Percentiles rank a stretch among this genome's conserved stretches.
phyloP scores from a whole-genome alignment of 2,113 vertebrate species.

The Stigmatopora argus region DNA sequence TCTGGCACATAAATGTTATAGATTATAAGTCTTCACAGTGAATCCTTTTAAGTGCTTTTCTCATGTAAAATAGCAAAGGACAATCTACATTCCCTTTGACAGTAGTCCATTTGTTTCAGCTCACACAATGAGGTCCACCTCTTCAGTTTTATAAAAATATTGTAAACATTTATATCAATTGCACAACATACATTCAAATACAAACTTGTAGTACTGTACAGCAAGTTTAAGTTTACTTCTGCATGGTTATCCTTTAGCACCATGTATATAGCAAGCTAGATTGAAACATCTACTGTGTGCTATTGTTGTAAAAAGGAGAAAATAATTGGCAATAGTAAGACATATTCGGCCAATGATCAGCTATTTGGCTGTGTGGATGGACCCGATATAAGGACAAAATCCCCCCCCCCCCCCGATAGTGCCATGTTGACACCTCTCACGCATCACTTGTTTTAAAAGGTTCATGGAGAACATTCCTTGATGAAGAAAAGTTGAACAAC shows the following conservation, averaged over 20 bases:
- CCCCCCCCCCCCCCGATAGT: conserved; percentile 15
- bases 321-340: conserved; percentile 35
- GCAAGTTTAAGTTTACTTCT: conserved; percentile 48
- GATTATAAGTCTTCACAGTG: conserved; percentile 56
- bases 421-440: conserved; percentile 17
- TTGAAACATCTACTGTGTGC: conserved; percentile 47
- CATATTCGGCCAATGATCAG: conserved; percentile 28
- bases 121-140: conserved; percentile 50
- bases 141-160: conserved; percentile 70
- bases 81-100: conserved; percentile 40
- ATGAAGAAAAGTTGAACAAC: conserved; percentile 44
- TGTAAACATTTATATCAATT: conserved; percentile 75
- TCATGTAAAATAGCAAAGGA: conserved; percentile 40
- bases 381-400: conserved; percentile 1
- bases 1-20: conserved; percentile 39
- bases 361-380: conserved; percentile 11
- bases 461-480: conserved; percentile 52
- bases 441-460: conserved; percentile 24
- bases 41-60: conserved; percentile 67
- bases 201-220: conserved; percentile 72
- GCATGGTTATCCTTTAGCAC: conserved; percentile 68
- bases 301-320: conserved; percentile 39
- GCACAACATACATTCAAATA: conserved; percentile 76
- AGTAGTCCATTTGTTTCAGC: conserved; percentile 39
- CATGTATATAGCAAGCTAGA: conserved; percentile 59